phyloP scores from a whole-genome alignment of 92 coral and sea anemone species.

The Bergia puertoricense region DNA sequence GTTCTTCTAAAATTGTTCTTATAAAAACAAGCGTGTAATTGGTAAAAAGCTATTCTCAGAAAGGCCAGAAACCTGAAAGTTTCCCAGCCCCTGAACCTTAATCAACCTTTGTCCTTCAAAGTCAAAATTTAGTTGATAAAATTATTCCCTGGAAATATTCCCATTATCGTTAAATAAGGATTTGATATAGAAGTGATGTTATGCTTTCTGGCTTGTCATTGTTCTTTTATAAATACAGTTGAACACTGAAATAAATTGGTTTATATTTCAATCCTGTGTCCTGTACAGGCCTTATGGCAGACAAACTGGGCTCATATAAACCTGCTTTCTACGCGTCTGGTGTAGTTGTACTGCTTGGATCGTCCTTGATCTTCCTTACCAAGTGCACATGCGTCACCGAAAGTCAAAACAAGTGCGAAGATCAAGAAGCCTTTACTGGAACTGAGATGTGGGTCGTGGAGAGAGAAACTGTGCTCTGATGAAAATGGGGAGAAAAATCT shows the following conservation, averaged over 20 bases:
- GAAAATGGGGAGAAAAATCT: background rate
- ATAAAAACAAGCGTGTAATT: too few species aligned
- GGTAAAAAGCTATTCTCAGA: too few species aligned
- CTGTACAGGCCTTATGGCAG: conserved; percentile 25
- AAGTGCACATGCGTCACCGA: conserved; percentile 7
- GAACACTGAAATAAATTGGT: background rate
- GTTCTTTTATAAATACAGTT: background rate
- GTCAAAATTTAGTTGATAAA: too few species aligned
- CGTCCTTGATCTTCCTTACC: conserved; percentile 13
- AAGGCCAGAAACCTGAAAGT: too few species aligned
- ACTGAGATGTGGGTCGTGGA: background rate
- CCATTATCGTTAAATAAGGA: too few species aligned
- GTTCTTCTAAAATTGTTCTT: too few species aligned
- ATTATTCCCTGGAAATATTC: too few species aligned
- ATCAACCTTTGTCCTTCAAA: too few species aligned
- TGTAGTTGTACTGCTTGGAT: background rate
- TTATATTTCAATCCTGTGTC: background rate
- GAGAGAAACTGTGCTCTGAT: conserved; percentile 30
- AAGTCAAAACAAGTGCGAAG: background rate
- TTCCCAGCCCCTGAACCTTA: too few species aligned
- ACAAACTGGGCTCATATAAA: conserved; percentile 11
- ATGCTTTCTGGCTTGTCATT: background rate
- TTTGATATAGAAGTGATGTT: background rate
- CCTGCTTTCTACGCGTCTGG: conserved; percentile 36
- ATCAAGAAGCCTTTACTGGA: background rate